phyloP scores from a whole-genome alignment of 2,113 vertebrate species.

The Eurystomus gularis region DNA sequence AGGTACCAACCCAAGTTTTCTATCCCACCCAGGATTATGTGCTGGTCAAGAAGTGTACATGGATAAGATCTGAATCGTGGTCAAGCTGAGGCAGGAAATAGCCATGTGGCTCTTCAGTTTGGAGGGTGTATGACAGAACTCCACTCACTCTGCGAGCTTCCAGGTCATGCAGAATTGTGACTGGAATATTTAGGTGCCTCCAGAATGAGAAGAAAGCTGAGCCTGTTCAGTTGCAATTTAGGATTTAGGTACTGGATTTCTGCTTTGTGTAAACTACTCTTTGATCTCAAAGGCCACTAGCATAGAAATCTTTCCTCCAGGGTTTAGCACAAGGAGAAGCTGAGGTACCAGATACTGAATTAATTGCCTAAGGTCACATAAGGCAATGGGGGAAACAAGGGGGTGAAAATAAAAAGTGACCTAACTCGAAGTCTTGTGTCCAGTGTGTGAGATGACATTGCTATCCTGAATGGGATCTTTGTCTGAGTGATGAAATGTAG shows the following conservation, averaged over 20 bases:
- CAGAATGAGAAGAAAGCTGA: background rate
- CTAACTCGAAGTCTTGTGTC: background rate
- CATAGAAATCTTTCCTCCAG: background rate
- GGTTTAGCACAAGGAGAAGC: background rate
- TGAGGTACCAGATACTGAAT: background rate
- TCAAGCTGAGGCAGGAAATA: background rate
- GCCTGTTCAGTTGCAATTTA: background rate
- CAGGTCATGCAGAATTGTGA: background rate
- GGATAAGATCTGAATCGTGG: background rate
- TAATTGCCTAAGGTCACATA: background rate
- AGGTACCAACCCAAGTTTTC: background rate
- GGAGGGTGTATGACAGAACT: background rate
- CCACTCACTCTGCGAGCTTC: background rate
- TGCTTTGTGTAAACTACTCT: background rate
- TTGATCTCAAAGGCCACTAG: background rate
- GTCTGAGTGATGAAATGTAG: conserved; percentile 1
- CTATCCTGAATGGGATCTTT: conserved; percentile 16
- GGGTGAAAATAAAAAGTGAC: background rate
- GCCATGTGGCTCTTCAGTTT: background rate
- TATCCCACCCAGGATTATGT: background rate
- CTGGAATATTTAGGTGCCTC: background rate
- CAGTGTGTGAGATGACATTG: background rate
- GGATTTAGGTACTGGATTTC: background rate
- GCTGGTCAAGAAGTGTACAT: fast-evolving
- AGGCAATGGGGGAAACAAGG: background rate